Percentiles rank a stretch among this genome's conserved stretches.
Conservation (phyloP, 2,797 vertebrate species). For the Sebastes nivosus region DNA sequence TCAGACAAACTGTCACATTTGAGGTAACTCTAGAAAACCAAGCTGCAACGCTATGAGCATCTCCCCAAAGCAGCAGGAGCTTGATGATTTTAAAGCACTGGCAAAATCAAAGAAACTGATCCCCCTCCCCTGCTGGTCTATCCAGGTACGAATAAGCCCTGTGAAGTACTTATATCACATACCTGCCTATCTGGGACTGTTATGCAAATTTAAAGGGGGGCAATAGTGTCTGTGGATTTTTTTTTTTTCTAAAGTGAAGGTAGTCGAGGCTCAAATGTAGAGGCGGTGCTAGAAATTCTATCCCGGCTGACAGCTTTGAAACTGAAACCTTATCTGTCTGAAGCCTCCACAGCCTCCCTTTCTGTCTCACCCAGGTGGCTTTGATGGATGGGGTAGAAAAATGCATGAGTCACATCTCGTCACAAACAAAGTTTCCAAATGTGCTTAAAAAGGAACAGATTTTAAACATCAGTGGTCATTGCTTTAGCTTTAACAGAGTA, state of each 20-base stretch:
- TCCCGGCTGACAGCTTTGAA: constrained; percentile 44
- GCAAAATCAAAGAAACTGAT: constrained; percentile 43
- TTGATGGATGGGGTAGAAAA: constrained; percentile 32
- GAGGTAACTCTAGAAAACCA: background rate
- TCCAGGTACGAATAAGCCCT: constrained; percentile 32
- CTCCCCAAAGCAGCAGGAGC: constrained; percentile 12
- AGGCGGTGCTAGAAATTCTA: constrained; percentile 20
- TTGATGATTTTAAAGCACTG: constrained; percentile 36
- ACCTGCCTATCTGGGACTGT: constrained; percentile 37
- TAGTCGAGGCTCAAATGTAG: constrained; percentile 23
- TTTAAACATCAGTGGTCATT: background rate
- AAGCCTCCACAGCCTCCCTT: constrained; percentile 15
- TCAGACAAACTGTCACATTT: constrained; percentile 16
- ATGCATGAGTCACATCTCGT: constrained; percentile 5
- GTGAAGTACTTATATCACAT: constrained; percentile 43
- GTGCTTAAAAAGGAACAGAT: background rate
- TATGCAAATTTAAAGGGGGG: constrained; percentile 39
- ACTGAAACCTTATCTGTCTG: constrained; percentile 35
- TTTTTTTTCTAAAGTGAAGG: constrained; percentile 7
- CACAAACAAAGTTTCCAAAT: background rate
- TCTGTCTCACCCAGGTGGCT: constrained; percentile 17
- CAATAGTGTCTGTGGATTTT: constrained; percentile 5
- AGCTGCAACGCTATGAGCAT: background rate
- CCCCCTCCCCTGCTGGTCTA: background rate
- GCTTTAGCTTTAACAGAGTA: background rate